These are phyloP conservation scores for Acanthosepion pharaonis DNA, from an alignment of 2,888 invertebrate species.

Conservation along the genomic window DNA sequence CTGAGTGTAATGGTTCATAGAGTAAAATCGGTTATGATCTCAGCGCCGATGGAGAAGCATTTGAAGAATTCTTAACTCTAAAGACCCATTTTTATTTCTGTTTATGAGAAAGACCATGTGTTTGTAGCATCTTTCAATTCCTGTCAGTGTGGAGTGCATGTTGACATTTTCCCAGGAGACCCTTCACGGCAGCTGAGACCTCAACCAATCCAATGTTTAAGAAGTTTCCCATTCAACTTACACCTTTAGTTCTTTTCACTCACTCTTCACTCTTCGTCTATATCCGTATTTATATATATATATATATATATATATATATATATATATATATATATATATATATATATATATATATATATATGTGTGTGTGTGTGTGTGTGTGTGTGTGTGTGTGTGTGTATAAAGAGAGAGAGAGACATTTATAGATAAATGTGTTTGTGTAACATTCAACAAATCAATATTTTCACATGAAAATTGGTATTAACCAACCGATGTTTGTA, in stretches of 20 bases:
- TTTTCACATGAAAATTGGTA: too few species aligned
- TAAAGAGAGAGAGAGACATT: too few species aligned
- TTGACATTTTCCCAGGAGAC: neutral
- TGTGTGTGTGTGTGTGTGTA: too few species aligned
- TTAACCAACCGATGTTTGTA: too few species aligned
- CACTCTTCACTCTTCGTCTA: neutral
- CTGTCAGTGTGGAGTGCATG: neutral
- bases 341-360: too few species aligned
- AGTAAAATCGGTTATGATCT: neutral
- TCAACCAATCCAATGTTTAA: neutral
- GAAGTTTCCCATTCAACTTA: neutral
- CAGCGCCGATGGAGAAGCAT: neutral
- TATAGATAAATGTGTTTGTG: too few species aligned
- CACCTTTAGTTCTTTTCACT: neutral
- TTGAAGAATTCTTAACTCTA: neutral
- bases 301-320: slow-evolving; percentile 35
- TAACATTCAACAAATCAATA: too few species aligned
- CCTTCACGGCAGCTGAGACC: neutral
- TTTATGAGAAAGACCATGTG: neutral
- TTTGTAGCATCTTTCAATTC: neutral
- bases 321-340: neutral
- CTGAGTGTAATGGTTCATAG: too few species aligned
- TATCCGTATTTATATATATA: slow-evolving; percentile 18
- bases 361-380: too few species aligned
- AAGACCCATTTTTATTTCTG: neutral